These are phyloP conservation scores for Molanna angustata DNA, from an alignment of 2,888 invertebrate genomes.

Conservation along the genomic window DNA sequence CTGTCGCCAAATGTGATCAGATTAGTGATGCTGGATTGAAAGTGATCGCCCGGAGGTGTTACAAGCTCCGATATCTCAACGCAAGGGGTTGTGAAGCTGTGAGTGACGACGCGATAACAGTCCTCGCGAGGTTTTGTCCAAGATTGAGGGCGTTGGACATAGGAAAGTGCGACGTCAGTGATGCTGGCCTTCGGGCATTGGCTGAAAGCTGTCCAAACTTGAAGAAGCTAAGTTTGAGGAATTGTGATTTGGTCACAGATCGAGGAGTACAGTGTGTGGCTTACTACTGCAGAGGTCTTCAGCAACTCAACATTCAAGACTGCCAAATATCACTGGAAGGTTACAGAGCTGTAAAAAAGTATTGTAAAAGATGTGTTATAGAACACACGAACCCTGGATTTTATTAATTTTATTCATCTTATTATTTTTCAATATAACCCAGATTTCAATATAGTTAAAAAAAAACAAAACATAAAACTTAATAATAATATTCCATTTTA, in stretches of 20 bases:
- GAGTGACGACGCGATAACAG: conserved; percentile 88
- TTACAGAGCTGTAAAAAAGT: conserved; percentile 87
- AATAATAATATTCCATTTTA: no score
- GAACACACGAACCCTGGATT: conserved; percentile 95
- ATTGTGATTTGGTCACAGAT: conserved; percentile 89
- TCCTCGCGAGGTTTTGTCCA: conserved; percentile 81
- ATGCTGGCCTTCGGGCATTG: conserved; percentile 80
- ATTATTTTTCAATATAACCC: no score
- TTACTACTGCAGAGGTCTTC: conserved; percentile 84
- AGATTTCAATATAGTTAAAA: no score
- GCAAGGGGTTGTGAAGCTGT: conserved; percentile 91
- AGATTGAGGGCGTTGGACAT: conserved; percentile 83
- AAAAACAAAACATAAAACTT: no score
- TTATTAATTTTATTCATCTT: no score
- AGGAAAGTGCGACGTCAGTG: conserved; percentile 92
- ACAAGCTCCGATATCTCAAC: conserved; percentile 85
- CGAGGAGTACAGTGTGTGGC: conserved; percentile 85
- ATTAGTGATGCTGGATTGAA: conserved; percentile 88
- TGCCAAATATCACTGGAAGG: conserved; percentile 87
- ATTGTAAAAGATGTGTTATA: conserved; percentile 88
- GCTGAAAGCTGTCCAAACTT: conserved; percentile 89
- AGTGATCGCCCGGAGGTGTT: conserved; percentile 83
- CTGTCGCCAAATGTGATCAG: conserved; percentile 91
- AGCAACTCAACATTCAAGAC: conserved; percentile 91
- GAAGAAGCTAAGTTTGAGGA: conserved; percentile 84